These are phyloP conservation scores for Tetheella fluctuosa DNA, from an alignment of 2,888 invertebrate genomes.

Conservation along the genomic window DNA sequence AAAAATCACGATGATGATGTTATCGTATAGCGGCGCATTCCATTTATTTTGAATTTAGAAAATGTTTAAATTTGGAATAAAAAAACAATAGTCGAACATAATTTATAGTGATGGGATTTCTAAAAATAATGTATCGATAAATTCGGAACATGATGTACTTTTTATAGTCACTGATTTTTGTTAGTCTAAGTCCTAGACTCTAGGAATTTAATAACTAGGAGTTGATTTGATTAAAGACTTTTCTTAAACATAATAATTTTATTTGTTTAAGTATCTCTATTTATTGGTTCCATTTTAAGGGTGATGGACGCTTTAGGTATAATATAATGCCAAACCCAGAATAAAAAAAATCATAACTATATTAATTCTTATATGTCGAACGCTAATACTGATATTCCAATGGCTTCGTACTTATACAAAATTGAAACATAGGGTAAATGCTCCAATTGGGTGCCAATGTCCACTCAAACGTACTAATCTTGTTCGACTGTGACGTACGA, in stretches of 20 bases:
- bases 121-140: too few relatives aligned
- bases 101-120: too few relatives aligned
- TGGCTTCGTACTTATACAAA: constrained; percentile 20
- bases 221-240: too few relatives aligned
- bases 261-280: too few relatives aligned
- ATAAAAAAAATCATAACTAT: not conserved
- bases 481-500: constrained; percentile 50
- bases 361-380: not conserved
- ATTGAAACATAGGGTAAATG: constrained; percentile 39
- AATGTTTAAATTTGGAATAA: too few relatives aligned
- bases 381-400: not conserved
- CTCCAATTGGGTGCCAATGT: constrained; percentile 67
- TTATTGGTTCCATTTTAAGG: not conserved
- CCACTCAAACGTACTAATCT: constrained; percentile 61
- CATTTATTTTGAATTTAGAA: not conserved
- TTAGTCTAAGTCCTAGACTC: too few relatives aligned
- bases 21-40: not conserved
- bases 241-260: too few relatives aligned
- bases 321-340: not conserved
- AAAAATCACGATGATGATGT: constrained; percentile 22
- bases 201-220: too few relatives aligned
- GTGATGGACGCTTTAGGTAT: not conserved
- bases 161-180: too few relatives aligned
- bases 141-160: too few relatives aligned
- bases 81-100: too few relatives aligned